These are phyloP conservation scores for Rhyacichthys aspro DNA, from an alignment of 2,797 vertebrate species.

Conservation along the genomic window DNA sequence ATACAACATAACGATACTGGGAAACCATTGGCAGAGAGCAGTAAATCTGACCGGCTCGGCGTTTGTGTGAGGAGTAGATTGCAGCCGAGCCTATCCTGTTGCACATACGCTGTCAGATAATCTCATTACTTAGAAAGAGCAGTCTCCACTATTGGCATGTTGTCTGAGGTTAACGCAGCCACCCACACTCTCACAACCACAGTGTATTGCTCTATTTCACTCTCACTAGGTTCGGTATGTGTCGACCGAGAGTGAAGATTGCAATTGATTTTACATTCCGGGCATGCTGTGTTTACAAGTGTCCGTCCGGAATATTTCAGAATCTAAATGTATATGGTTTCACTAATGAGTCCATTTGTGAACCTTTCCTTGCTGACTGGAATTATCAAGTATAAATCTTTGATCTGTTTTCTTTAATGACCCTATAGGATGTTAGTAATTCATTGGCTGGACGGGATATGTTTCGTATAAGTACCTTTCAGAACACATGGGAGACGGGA, in stretches of 20 bases:
- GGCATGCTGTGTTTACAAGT: conserved; percentile 55
- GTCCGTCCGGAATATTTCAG: conserved; percentile 40
- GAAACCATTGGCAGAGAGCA: conserved; percentile 41
- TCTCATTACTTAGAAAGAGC: conserved; percentile 72
- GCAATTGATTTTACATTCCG: conserved; percentile 72
- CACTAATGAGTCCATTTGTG: conserved; percentile 44
- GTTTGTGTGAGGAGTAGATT: conserved; percentile 15
- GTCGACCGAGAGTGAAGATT: conserved; percentile 65
- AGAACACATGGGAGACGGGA: no score
- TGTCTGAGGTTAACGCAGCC: conserved; percentile 60
- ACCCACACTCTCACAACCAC: conserved; percentile 21
- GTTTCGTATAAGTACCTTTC: no score
- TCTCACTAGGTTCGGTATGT: conserved; percentile 60
- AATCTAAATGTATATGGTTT: conserved; percentile 55
- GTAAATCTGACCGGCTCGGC: conserved; percentile 41
- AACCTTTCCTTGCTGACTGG: conserved; percentile 26
- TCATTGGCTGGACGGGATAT: no score
- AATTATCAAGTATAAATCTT: conserved; percentile 25
- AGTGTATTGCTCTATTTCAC: conserved; percentile 60
- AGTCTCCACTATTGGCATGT: conserved; percentile 71
- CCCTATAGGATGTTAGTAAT: background rate
- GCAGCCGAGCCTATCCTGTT: conserved; percentile 63
- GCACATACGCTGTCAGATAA: conserved; percentile 66
- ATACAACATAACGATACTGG: conserved; percentile 39
- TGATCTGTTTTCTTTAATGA: conserved; percentile 5